Evolutionary conservation across 2,113 vertebrate genomes (phyloP), one percentile per base, ranked within the genome.

Genomic region (Eupsittula cactorum): DNA sequence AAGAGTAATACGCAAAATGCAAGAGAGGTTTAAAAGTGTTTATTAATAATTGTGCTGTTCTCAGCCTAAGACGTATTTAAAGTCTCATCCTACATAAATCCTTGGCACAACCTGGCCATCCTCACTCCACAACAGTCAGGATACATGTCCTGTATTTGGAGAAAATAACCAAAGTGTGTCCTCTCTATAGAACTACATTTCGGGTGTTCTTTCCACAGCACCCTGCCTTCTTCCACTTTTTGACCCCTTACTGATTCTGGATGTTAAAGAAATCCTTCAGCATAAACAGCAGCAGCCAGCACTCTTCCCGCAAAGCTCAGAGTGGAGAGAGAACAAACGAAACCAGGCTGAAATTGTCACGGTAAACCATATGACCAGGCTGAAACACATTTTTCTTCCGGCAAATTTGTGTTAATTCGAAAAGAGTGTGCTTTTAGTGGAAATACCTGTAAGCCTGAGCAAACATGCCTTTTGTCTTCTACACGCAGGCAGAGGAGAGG

Each of bases 21-120:
- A 77, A 44, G 90, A 70, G 93, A 94, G 90, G 93, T 97, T 97
- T 93, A 92, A 91, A 96, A 95, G 60, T 52, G 88, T 90, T 96
- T 96, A 97, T 67, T 95, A 90, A 62, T 53, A 95, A n/a, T 92
- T 96, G 81, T 92, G 80, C 86, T 95, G 91, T 76, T 95, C 88
- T 95, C 65, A 65, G 63, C 82, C 88, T 80, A 94, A 82, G 84
- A 71, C 23, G 90, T 50, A 90, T 70, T 93, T 85, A 96, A 96
- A 94, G 68, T 55, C 71, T 83, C 50, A 46, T 50, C 78, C 92
- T 92, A 88, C 44, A 4, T 4, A 75, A 94, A 41, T 64, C 85
- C 75, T 87, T 76, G 89, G 71, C 88, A 86, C 82, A 59, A 49
- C 55, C 60, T 81, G 77, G 75, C 87, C 84, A 68, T 24, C 70